Evolutionary conservation across 1,140 invertebrate genomes (phyloP).

Genomic region (Drosophila novamexicana): DNA sequence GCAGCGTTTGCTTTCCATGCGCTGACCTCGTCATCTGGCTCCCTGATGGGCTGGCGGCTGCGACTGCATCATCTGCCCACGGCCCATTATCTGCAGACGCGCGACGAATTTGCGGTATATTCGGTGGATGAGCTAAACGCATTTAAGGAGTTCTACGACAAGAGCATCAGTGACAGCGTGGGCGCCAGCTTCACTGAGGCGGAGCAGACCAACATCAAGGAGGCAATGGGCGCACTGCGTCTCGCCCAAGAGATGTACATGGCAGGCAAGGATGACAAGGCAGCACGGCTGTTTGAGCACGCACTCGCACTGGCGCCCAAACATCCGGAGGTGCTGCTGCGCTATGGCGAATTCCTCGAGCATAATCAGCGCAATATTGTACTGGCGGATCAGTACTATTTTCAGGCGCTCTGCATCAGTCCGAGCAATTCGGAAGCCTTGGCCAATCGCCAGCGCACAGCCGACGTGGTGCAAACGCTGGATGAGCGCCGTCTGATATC

Average conservation of each 20-base stretch:
- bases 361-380: conserved; percentile 93
- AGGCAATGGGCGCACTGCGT: conserved; percentile 93
- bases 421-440: conserved; percentile 93
- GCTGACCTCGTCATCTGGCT: conserved; percentile 21
- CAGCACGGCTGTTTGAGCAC: conserved; percentile 94
- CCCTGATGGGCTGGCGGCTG: conserved; percentile 34
- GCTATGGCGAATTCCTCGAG: conserved; percentile 97
- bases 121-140: conserved; percentile 63
- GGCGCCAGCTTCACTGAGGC: conserved; percentile 53
- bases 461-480: conserved; percentile 94
- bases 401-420: conserved; percentile 91
- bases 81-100: conserved; percentile 70
- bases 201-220: conserved; percentile 84
- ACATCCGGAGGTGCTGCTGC: conserved; percentile 95
- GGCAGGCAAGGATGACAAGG: conserved; percentile 93
- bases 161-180: conserved; percentile 64
- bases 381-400: conserved; percentile 95
- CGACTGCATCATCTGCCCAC: conserved; percentile 67
- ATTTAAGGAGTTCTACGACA: conserved; percentile 74
- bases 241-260: conserved; percentile 93
- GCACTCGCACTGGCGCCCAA: conserved; percentile 95
- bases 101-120: conserved; percentile 78
- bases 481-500: conserved; percentile 91
- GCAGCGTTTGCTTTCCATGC: conserved; percentile 58
- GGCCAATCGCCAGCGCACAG: conserved; percentile 92